phyloP scores from a whole-genome alignment of 2,113 vertebrate genomes.

The Hystrix cristata region DNA sequence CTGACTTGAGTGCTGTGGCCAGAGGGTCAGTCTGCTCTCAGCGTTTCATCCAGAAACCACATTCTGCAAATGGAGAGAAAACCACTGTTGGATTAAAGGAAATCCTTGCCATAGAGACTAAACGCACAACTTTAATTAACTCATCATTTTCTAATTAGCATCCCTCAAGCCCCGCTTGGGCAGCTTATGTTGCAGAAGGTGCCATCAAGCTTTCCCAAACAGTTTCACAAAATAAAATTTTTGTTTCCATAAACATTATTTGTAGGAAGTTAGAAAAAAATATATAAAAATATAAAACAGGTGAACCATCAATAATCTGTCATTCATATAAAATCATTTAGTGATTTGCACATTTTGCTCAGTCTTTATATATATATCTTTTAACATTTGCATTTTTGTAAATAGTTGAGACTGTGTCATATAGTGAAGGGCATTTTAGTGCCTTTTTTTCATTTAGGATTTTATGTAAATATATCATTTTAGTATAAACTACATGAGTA shows the following conservation, averaged over 20 bases:
- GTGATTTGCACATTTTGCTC: background rate
- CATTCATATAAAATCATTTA: background rate
- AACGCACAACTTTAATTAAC: slow-evolving; percentile 82
- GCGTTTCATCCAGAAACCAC: slow-evolving; percentile 78
- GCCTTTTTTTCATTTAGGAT: background rate
- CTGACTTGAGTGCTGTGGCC: slow-evolving; percentile 64
- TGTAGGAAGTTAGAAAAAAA: slow-evolving; percentile 50
- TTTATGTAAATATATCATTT: background rate
- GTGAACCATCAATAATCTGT: background rate
- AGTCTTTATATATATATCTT: background rate
- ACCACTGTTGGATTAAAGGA: slow-evolving; percentile 75
- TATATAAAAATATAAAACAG: background rate
- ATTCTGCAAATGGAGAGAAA: slow-evolving; percentile 78
- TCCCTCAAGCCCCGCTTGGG: slow-evolving; percentile 66
- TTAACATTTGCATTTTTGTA: background rate
- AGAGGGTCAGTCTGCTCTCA: slow-evolving; percentile 80
- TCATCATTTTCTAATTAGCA: slow-evolving; percentile 82
- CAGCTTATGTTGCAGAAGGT: slow-evolving; percentile 60
- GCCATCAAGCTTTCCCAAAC: slow-evolving; percentile 66
- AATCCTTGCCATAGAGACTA: slow-evolving; percentile 79
- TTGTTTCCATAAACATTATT: slow-evolving; percentile 52
- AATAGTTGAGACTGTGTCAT: background rate
- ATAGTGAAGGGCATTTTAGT: background rate
- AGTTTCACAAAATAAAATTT: slow-evolving; percentile 62
- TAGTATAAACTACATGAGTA: background rate